Evolutionary conservation across 1,140 invertebrate genomes (phyloP).

Genomic region (Drosophila aff.): DNA sequence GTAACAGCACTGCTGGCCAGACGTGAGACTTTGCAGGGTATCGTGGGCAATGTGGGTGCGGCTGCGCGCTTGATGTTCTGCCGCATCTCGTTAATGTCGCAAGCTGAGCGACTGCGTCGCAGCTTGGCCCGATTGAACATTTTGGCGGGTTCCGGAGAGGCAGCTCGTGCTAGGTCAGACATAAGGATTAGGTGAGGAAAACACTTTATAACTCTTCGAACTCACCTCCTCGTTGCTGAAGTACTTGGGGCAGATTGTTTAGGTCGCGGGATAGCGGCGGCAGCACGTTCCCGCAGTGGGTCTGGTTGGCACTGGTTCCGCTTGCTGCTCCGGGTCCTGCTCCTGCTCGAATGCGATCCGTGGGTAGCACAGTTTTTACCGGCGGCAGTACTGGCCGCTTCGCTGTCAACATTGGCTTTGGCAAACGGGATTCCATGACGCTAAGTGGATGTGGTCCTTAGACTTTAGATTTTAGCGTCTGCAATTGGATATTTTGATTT

Average conservation of each 20-base stretch:
- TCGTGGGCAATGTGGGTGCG: constrained; percentile 49
- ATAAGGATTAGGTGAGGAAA: background rate
- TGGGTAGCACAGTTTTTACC: constrained; percentile 63
- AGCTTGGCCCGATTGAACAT: constrained; percentile 52
- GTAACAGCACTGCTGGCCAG: constrained; percentile 15
- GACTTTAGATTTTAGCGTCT: background rate
- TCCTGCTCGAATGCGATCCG: constrained; percentile 67
- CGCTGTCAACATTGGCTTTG: constrained; percentile 61
- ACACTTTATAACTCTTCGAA: background rate
- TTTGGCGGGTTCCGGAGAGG: constrained; percentile 64
- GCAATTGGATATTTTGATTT: constrained; percentile 8
- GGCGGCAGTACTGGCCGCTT: constrained; percentile 55
- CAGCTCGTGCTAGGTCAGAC: constrained; percentile 40
- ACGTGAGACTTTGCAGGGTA: constrained; percentile 64
- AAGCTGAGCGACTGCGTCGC: constrained; percentile 75
- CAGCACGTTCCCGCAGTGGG: constrained; percentile 20
- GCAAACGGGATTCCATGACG: constrained; percentile 75
- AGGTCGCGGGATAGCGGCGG: constrained; percentile 64
- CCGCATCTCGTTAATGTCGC: constrained; percentile 68
- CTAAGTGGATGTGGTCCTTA: background rate
- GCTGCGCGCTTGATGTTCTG: constrained; percentile 55
- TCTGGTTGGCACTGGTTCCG: constrained; percentile 29
- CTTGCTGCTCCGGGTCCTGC: constrained; percentile 18
- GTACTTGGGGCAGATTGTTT: constrained; percentile 55
- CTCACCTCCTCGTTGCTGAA: constrained; percentile 46